Evolutionary conservation across 2,113 vertebrate species (phyloP), one percentile per base, ranked within the genome.

Genomic region (Austrofundulus limnaeus): DNA sequence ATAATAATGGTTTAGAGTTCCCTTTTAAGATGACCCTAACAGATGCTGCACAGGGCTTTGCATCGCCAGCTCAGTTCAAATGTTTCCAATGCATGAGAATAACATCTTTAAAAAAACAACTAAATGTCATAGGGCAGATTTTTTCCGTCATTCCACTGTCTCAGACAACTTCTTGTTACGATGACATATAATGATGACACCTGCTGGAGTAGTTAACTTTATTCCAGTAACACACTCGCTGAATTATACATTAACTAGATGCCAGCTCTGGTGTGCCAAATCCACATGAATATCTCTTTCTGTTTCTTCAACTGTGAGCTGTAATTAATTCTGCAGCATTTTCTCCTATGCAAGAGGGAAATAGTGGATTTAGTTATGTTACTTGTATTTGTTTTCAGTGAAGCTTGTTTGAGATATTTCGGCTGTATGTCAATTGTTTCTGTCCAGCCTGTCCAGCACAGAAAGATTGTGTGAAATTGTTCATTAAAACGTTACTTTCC

Each of bases 221-320:
- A 49, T 55, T 28, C 49, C 46, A 58, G n/a, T 67, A 19, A 25
- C 24, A 50, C 13, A 49, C 24, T 66, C 31, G 10, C 31, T 53
- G 2, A 55, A 47, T 49, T 45, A 25, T 37, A 54, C 4, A 60
- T 31, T 16, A 31, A 2, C 39, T 52, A n/a, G 3, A 19, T n/a
- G 13, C 41, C 50, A 60, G 34, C 31, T 60, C 24, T 28, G 16
- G 2, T 53, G 54, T 15, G 17, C 24, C 53, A 64, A 12, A 17
- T 19, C 34, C 28, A 31, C 17, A 24, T 50, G 20, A 56, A 52
- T 20, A 20, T 19, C 51, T 57, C 13, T 5, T 46, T 55, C 21
- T 47, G 28, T 45, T 51, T 42, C 17, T 38, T 51, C 38, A 72
- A 37, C 21, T 16, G 5, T 55, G 11, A 39, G 28, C 19, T 17